phyloP scores from a whole-genome alignment of 2,113 vertebrate species.

The Okapia johnstoni region DNA sequence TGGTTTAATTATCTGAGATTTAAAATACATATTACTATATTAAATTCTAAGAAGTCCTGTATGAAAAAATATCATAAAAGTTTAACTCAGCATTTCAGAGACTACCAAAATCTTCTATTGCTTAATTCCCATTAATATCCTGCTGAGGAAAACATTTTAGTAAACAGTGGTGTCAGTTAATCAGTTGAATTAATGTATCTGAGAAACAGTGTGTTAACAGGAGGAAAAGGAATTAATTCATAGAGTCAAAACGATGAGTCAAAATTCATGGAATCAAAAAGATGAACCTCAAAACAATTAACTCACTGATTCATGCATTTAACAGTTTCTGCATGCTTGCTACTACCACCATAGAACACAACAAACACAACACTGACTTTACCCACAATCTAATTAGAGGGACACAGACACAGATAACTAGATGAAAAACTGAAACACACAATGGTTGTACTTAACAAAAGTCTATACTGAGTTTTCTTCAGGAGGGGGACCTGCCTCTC shows the following conservation, averaged over 20 bases:
- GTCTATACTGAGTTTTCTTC: background rate
- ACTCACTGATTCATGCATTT: background rate
- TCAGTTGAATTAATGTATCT: constrained; percentile 5
- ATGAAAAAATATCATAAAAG: background rate
- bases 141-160: background rate
- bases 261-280: background rate
- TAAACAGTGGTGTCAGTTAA: background rate
- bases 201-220: background rate
- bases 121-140: constrained; percentile 15
- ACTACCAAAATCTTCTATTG: background rate
- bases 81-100: constrained; percentile 9
- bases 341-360: background rate
- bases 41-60: background rate
- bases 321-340: background rate
- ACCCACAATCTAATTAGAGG: background rate
- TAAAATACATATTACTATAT: background rate
- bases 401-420: background rate
- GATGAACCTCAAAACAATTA: background rate
- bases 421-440: background rate
- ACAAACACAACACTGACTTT: background rate
- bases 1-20: background rate
- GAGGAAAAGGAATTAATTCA: background rate
- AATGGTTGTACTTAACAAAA: background rate
- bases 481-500: background rate
- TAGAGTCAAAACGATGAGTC: background rate